phyloP scores from a whole-genome alignment of 92 coral and sea anemone species.

The Zoanthus sansibaricus region DNA sequence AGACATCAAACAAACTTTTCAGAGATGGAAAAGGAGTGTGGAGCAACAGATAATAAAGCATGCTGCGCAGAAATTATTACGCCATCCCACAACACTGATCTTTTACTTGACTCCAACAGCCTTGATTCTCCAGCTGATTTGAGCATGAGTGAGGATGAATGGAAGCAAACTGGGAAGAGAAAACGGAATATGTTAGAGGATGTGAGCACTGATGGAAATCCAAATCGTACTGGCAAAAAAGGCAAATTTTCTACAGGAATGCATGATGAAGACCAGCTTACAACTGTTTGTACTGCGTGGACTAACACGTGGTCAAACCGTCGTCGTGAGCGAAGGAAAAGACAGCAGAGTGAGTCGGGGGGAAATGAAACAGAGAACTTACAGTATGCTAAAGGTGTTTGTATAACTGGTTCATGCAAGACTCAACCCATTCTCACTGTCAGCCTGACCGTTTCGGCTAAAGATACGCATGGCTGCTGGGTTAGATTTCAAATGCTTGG shows the following conservation, averaged over 20 bases:
- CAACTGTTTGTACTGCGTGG: slow-evolving; percentile 70
- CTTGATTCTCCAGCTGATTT: background rate
- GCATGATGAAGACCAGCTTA: slow-evolving; percentile 5
- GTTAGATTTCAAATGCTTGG: slow-evolving; percentile 63
- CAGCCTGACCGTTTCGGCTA: slow-evolving; percentile 50
- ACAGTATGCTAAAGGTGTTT: background rate
- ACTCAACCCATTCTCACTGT: slow-evolving; percentile 62
- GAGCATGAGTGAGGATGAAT: background rate
- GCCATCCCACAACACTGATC: background rate
- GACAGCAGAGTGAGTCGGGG: slow-evolving; percentile 17
- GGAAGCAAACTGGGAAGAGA: slow-evolving; percentile 22
- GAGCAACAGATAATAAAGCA: background rate
- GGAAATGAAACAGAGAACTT: background rate
- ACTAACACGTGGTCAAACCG: slow-evolving; percentile 85
- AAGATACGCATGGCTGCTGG: slow-evolving; percentile 53
- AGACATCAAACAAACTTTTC: background rate
- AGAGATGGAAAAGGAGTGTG: background rate
- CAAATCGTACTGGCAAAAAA: slow-evolving; percentile 6
- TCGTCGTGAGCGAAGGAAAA: slow-evolving; percentile 74
- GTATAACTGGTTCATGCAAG: background rate
- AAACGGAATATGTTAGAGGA: background rate
- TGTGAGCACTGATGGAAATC: background rate
- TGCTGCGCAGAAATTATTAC: background rate
- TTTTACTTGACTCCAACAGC: background rate
- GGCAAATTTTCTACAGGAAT: background rate